A percentile compares a stretch with the other conserved stretches of the same genome.
phyloP scores from a whole-genome alignment of 2,797 vertebrate genomes.

The Trematomus bernacchii region DNA sequence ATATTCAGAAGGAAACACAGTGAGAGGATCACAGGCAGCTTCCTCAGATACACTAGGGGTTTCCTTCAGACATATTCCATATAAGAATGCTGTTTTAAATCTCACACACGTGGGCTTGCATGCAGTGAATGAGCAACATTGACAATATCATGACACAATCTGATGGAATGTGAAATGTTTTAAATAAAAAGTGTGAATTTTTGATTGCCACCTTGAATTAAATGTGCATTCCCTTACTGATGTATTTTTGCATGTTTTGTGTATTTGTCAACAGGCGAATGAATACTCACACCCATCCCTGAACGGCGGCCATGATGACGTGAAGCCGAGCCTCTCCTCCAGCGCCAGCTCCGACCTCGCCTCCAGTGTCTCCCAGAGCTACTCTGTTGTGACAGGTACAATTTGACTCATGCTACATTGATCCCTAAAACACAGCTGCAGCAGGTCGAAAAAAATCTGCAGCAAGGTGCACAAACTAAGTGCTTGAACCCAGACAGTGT shows the following conservation, averaged over 20 bases:
- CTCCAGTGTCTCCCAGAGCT: constrained; percentile 98
- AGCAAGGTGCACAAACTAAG: constrained; percentile 34
- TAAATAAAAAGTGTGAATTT: constrained; percentile 18
- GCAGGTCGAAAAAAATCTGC: constrained; percentile 49
- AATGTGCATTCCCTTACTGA: constrained; percentile 21
- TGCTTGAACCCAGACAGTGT: constrained; percentile 19
- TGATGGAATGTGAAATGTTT: constrained; percentile 51
- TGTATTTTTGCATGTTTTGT: constrained; percentile 64
- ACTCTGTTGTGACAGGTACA: constrained; percentile 98
- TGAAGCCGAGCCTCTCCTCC: constrained; percentile 98
- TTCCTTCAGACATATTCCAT: constrained; percentile 48
- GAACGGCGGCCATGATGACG: constrained; percentile 97
- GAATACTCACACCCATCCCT: constrained; percentile 98
- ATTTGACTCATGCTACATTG: constrained; percentile 67
- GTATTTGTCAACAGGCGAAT: constrained; percentile 89
- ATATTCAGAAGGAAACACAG: constrained; percentile 57
- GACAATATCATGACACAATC: constrained; percentile 37
- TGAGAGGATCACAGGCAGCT: constrained; percentile 63
- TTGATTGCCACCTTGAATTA: constrained; percentile 32
- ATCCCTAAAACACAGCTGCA: constrained; percentile 54
- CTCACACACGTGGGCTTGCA: constrained; percentile 1
- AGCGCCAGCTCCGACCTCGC: constrained; percentile 97
- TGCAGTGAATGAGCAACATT: constrained; percentile 6
- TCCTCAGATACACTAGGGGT: constrained; percentile 47
- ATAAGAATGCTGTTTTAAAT: constrained; percentile 40